These are phyloP conservation scores for Myrmophylax atrothorax DNA, from an alignment of 2,113 vertebrate species.

Conservation along the genomic window DNA sequence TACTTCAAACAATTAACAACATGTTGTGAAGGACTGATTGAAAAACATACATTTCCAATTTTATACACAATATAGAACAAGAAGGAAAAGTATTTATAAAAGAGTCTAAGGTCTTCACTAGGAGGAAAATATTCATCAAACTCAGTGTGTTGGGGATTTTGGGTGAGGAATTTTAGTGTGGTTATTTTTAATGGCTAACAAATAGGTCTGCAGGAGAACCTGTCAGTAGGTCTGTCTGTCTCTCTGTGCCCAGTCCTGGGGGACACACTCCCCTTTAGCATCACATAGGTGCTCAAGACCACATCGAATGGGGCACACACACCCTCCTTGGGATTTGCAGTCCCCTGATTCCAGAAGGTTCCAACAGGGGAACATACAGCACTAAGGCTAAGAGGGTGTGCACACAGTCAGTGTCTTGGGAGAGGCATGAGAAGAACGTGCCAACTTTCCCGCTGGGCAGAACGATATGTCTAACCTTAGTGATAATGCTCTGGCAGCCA, in stretches of 20 bases:
- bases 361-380: rapidly evolving
- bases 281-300: rapidly evolving
- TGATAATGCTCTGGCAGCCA: neutral
- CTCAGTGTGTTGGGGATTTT: neutral
- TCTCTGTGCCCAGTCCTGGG: neutral
- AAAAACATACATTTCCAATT: neutral
- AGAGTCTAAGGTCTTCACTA: neutral
- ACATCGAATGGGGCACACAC: rapidly evolving
- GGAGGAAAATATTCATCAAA: neutral
- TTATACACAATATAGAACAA: neutral
- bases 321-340: neutral
- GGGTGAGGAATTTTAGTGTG: neutral
- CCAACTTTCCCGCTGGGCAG: neutral
- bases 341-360: neutral
- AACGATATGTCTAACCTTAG: rapidly evolving
- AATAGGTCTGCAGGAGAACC: neutral
- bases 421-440: rapidly evolving
- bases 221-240: neutral
- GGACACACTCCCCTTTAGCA: rapidly evolving
- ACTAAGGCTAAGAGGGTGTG: rapidly evolving
- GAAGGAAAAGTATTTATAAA: neutral
- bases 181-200: neutral
- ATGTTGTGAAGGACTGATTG: slow-evolving; percentile 2
- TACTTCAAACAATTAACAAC: slow-evolving; percentile 9
- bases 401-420: rapidly evolving